Evolutionary conservation across 30 jellyfish, hydroid and myxozoan genomes (phyloP), one percentile per base, ranked within the genome.

Genomic region (Cassiopea xamachana): DNA sequence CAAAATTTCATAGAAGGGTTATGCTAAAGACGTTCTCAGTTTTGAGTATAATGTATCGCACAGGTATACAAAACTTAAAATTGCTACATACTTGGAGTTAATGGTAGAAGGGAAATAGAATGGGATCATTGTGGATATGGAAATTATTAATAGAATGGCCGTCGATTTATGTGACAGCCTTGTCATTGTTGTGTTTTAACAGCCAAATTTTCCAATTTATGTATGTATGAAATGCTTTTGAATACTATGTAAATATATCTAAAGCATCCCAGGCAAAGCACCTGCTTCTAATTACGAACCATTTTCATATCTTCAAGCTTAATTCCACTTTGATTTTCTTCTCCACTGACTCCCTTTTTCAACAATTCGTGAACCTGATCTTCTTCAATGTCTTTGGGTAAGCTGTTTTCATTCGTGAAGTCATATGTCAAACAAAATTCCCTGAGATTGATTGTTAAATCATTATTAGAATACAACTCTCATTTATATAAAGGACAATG

Each of bases 371-470:
- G 51, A 16, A 73, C 74, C 18, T 88, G 83, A 46, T 77, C 87
- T 19, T 78, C 90, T 47, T 79, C 95, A 14, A 88, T 77, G 7
- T 69, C 95, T 27, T 48, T 87, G 44, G 95, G 83, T 18, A 79
- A 71, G 9, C 39, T 58, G 69, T 69, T 44, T 9, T 88, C 87
- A 1, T 83, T 81, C 3, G 80, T 59, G 74, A 88, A 88, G 48
- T 70, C 83, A 59, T 78, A 88, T 39, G 72, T 90, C 87, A 88
- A 48, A 50, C 77, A 89, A 51, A 87, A 87, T 1, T 78, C 48
- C n/a, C 94, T 87, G 77, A 68, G 47, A 77, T 77, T 44, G 59
- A 73, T 44, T 73, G 82, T 2, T 39, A 15, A 64, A 14, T 64
- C 39, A 64, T 64, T 64, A 27, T 16, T 64, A 17, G 7, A 6